These are phyloP conservation scores for Apamea sordens DNA, from an alignment of 2,888 invertebrate species.

Conservation along the genomic window DNA sequence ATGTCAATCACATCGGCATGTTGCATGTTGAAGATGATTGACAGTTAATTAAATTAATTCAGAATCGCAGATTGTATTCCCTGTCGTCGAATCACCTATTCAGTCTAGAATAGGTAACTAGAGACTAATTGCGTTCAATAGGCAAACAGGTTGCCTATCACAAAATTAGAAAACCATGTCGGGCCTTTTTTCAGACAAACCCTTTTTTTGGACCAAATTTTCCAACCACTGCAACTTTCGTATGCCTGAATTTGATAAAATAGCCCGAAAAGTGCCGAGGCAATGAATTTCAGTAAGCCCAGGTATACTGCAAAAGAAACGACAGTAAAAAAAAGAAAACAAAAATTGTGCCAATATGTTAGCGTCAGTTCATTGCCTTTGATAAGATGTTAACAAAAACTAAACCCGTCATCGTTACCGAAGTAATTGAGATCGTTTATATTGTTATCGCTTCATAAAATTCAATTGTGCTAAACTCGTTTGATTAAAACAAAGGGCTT, in stretches of 20 bases:
- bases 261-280: background rate
- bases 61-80: background rate
- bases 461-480: constrained; percentile 45
- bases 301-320: background rate
- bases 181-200: no score
- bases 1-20: background rate
- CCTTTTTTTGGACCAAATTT: background rate
- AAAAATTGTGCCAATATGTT: constrained; percentile 43
- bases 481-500: constrained; percentile 41
- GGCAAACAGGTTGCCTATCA: no score
- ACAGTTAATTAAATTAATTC: background rate
- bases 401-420: constrained; percentile 47
- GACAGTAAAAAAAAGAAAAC: background rate
- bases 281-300: background rate
- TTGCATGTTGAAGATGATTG: background rate
- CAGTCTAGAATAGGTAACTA: background rate
- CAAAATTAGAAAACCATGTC: background rate
- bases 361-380: constrained; percentile 59
- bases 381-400: constrained; percentile 55
- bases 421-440: constrained; percentile 63
- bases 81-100: no score
- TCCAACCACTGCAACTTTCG: background rate
- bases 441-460: constrained; percentile 56
- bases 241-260: background rate
- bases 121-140: background rate